Percentiles rank a stretch among this genome's conserved stretches.
phyloP scores from a whole-genome alignment of 2,888 invertebrate species.

The Amphipoea lucens region DNA sequence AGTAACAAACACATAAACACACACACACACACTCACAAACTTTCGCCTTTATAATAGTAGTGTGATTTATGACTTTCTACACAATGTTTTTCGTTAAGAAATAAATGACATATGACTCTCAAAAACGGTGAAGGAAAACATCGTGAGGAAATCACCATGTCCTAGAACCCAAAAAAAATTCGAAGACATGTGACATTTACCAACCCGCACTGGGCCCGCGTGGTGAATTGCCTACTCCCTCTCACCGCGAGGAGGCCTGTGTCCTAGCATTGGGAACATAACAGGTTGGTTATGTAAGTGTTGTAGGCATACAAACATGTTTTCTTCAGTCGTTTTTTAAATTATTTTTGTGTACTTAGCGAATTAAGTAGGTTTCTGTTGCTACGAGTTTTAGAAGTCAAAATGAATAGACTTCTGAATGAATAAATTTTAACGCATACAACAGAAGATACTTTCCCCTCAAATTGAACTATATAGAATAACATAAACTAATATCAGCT shows the following conservation, averaged over 20 bases:
- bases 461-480: background rate
- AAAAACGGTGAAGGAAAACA: too few species aligned
- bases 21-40: too few species aligned
- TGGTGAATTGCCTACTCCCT: background rate
- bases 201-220: background rate
- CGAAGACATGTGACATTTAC: background rate
- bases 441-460: background rate
- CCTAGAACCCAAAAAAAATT: background rate
- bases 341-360: background rate
- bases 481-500: background rate
- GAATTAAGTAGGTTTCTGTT: too few species aligned
- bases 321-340: background rate
- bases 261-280: background rate
- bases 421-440: too few species aligned
- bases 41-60: too few species aligned
- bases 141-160: too few species aligned
- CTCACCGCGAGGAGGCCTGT: background rate
- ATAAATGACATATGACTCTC: too few species aligned
- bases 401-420: background rate
- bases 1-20: too few species aligned
- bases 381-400: background rate
- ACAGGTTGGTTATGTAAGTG: background rate
- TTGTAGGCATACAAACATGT: background rate
- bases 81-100: too few species aligned
- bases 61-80: too few species aligned